phyloP scores from a whole-genome alignment of 1,140 invertebrate genomes.

The Lordiphosa collinella region DNA sequence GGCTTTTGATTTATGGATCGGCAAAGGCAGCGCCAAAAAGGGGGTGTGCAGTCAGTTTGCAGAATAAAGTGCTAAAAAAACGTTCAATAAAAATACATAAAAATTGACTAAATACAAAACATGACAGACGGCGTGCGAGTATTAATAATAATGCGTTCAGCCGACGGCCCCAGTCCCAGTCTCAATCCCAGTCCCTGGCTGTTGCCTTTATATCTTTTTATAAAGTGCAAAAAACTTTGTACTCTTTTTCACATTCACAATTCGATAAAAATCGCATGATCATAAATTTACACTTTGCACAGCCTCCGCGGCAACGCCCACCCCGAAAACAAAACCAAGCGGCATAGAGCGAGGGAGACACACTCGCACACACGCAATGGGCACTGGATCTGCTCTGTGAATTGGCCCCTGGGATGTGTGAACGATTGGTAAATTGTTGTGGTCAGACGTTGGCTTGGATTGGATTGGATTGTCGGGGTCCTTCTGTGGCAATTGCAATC shows the following conservation, averaged over 20 bases:
- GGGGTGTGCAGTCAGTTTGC: constrained; percentile 38
- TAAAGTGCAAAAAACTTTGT: constrained; percentile 77
- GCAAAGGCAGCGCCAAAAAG: constrained; percentile 10
- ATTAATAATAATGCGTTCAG: constrained; percentile 75
- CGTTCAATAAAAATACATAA: constrained; percentile 66
- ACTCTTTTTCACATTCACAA: constrained; percentile 74
- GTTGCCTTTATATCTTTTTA: constrained; percentile 36
- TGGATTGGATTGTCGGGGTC: constrained; percentile 35
- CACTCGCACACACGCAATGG: constrained; percentile 41
- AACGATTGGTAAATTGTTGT: constrained; percentile 78
- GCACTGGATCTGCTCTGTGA: constrained; percentile 29
- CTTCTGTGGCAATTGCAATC: constrained; percentile 52
- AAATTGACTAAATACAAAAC: constrained; percentile 78
- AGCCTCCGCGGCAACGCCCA: constrained; percentile 77
- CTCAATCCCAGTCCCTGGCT: constrained; percentile 3
- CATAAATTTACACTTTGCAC: constrained; percentile 80
- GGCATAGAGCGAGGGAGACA: constrained; percentile 9
- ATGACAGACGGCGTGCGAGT: constrained; percentile 77
- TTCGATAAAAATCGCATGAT: constrained; percentile 79
- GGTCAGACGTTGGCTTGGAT: constrained; percentile 38
- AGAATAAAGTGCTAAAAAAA: constrained; percentile 58
- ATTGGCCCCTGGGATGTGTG: constrained; percentile 66
- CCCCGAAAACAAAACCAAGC: constrained; percentile 24
- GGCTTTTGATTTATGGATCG: constrained; percentile 65
- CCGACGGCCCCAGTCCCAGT: constrained; percentile 26